These are phyloP conservation scores for Erpobdella octoculata DNA, from an alignment of 2,888 invertebrate species.

Conservation along the genomic window DNA sequence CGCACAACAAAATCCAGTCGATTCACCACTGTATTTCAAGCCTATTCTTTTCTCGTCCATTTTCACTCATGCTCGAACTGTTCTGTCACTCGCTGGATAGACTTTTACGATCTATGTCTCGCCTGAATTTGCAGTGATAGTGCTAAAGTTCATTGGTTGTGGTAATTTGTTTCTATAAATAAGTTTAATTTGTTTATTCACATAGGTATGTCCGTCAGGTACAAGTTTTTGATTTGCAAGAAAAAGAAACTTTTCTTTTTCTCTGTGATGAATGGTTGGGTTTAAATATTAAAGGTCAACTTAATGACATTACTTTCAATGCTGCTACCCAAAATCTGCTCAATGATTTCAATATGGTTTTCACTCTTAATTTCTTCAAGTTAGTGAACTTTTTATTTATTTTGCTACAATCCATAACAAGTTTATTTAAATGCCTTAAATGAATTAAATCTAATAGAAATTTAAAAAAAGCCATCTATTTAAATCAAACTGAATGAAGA, in stretches of 20 bases:
- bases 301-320: slow-evolving; percentile 7
- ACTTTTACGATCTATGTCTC: neutral
- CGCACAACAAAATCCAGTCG: no score
- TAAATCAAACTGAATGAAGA: no score
- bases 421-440: no score
- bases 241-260: slow-evolving; percentile 9
- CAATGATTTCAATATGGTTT: slow-evolving; percentile 22
- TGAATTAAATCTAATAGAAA: no score
- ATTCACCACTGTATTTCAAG: no score
- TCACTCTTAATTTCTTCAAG: slow-evolving; percentile 22
- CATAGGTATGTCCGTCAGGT: slow-evolving; percentile 12
- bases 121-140: no score
- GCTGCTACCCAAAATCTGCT: slow-evolving; percentile 6
- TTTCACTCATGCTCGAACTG: no score
- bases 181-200: neutral
- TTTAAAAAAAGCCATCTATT: no score
- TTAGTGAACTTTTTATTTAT: neutral
- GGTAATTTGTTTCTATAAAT: neutral
- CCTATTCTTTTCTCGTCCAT: no score
- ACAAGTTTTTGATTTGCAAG: slow-evolving; percentile 19
- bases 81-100: neutral
- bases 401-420: no score
- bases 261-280: slow-evolving; percentile 24
- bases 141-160: neutral
- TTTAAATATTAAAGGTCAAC: neutral